These are phyloP conservation scores for Ceraclea dissimilis DNA, from an alignment of 2,888 invertebrate genomes.

Conservation along the genomic window DNA sequence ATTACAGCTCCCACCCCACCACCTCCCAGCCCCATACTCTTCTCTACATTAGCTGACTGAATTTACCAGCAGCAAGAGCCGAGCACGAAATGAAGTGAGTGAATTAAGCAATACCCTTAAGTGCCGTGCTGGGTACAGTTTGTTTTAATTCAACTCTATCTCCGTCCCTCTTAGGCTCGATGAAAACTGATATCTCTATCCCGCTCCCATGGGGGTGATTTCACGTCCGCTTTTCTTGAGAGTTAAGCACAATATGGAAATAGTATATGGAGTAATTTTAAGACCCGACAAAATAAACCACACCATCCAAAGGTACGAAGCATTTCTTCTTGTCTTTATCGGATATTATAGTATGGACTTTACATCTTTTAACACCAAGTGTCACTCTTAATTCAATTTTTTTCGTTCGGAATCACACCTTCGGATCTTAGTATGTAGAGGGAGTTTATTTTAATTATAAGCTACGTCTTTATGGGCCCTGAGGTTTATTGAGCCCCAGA, in stretches of 20 bases:
- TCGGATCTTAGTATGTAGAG: constrained; percentile 10
- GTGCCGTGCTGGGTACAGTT: constrained; percentile 26
- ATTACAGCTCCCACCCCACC: not conserved
- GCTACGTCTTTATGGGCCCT: constrained; percentile 24
- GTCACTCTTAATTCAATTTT: not conserved
- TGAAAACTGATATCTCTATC: constrained; percentile 17
- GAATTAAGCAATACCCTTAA: constrained; percentile 26
- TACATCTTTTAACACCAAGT: not conserved
- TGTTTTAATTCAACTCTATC: constrained; percentile 25
- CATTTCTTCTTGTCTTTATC: not conserved
- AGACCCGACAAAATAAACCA: not conserved
- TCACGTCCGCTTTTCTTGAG: constrained; percentile 17
- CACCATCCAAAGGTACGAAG: not conserved
- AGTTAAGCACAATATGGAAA: constrained; percentile 5
- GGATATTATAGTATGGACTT: not conserved
- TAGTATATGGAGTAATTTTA: not conserved
- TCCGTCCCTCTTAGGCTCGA: constrained; percentile 14
- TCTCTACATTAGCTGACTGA: constrained; percentile 9
- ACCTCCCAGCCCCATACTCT: not conserved
- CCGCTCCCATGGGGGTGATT: constrained; percentile 23
- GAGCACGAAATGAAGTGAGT: constrained; percentile 26
- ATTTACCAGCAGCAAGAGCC: constrained; percentile 4
- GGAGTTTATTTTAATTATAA: constrained; percentile 25
- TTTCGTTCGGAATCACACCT: constrained; percentile 1
- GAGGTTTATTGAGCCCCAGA: constrained; percentile 15